These are phyloP conservation scores for Spinus olivaceus DNA, from an alignment of 2,797 vertebrate species.

Conservation along the genomic window DNA sequence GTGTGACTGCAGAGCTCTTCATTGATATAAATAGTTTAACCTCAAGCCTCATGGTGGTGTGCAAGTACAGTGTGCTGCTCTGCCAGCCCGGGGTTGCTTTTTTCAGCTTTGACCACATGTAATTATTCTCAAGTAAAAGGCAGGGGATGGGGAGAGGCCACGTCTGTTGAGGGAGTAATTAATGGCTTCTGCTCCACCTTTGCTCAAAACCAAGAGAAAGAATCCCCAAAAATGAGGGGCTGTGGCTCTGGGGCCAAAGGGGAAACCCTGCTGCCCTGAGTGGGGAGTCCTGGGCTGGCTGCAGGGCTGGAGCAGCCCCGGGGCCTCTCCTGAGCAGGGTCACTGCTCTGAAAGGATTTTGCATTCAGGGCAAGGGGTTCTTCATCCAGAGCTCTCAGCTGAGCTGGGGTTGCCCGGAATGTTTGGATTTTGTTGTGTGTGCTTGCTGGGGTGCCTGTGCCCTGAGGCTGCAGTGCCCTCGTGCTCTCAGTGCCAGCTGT, in stretches of 20 bases:
- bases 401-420: background rate
- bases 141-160: background rate
- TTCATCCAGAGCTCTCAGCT: fast-evolving
- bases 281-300: background rate
- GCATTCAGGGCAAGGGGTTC: fast-evolving
- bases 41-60: constrained; percentile 64
- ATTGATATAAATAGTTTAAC: constrained; percentile 38
- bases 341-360: background rate
- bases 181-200: background rate
- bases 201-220: background rate
- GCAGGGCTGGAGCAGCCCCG: background rate
- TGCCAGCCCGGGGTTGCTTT: background rate
- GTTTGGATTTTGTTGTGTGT: fast-evolving
- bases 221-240: background rate
- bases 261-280: fast-evolving
- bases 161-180: background rate
- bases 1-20: background rate
- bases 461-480: background rate
- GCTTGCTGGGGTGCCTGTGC: fast-evolving
- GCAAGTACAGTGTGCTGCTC: constrained; percentile 45
- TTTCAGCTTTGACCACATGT: background rate
- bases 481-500: background rate
- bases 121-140: background rate
- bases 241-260: background rate
- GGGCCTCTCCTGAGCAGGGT: background rate